Percentiles rank a stretch among this genome's conserved stretches.
Evolutionary conservation across 2,797 vertebrate species (phyloP).

Genomic region (Petrocephalus sullivani): DNA sequence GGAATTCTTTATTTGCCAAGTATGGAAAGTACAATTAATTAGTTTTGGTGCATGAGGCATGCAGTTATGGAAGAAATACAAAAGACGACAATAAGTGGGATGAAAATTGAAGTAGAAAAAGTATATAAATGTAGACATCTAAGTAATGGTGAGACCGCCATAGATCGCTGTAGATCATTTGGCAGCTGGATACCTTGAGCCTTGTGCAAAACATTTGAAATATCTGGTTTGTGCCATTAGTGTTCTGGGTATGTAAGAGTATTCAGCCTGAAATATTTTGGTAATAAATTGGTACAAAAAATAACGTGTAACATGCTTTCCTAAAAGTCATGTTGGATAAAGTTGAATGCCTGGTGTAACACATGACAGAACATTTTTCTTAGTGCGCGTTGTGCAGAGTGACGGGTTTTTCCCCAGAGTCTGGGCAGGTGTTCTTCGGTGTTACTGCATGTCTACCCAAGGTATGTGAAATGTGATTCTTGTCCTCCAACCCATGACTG

Average conservation of each 20-base stretch:
- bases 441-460: slow-evolving; percentile 87
- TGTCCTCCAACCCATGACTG: not conserved
- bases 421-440: slow-evolving; percentile 89
- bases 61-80: not conserved
- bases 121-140: not conserved
- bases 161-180: not conserved
- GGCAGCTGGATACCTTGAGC: not conserved
- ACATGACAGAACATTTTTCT: slow-evolving; percentile 20
- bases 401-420: slow-evolving; percentile 94
- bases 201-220: not conserved
- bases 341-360: not conserved
- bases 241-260: not conserved
- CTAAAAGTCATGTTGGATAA: not conserved
- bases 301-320: not conserved
- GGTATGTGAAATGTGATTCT: slow-evolving; percentile 59
- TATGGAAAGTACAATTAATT: not conserved
- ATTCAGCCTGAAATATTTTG: not conserved
- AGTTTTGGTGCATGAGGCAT: not conserved
- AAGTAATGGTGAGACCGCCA: not conserved
- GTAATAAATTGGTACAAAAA: not conserved
- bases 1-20: not conserved
- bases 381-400: slow-evolving; percentile 73
- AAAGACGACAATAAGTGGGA: not conserved
- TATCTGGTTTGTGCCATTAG: not conserved
- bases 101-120: not conserved